These are phyloP conservation scores for Cataglyphis hispanica DNA, from an alignment of 1,140 invertebrate species.

Conservation along the genomic window DNA sequence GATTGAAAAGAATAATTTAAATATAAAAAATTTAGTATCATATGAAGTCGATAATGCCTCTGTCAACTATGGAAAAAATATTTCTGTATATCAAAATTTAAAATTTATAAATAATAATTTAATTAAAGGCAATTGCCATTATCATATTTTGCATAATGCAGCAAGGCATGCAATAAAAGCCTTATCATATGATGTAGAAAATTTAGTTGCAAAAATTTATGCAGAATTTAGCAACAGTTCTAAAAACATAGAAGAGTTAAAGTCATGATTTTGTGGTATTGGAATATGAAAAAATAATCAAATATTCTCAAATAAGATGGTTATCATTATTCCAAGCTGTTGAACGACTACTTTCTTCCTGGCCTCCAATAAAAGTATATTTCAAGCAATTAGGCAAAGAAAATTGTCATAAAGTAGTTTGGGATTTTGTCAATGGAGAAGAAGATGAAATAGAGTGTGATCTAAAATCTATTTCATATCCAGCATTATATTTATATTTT, in stretches of 20 bases:
- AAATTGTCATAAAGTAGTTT: slow-evolving; percentile 53
- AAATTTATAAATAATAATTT: slow-evolving; percentile 55
- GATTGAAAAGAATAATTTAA: background rate
- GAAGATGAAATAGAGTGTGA: slow-evolving; percentile 36
- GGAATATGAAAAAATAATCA: slow-evolving; percentile 20
- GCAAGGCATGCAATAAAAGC: slow-evolving; percentile 53
- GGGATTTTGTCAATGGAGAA: slow-evolving; percentile 53
- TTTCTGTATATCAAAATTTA: slow-evolving; percentile 30
- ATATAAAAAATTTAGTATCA: background rate
- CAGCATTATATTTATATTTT: slow-evolving; percentile 65
- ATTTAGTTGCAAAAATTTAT: slow-evolving; percentile 32
- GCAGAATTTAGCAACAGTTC: background rate
- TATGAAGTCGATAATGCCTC: background rate
- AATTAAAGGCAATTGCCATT: slow-evolving; percentile 72
- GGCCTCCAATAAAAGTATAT: slow-evolving; percentile 45
- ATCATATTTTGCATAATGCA: slow-evolving; percentile 69
- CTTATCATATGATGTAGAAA: slow-evolving; percentile 68
- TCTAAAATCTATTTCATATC: background rate
- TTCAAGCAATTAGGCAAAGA: slow-evolving; percentile 56
- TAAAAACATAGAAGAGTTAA: background rate
- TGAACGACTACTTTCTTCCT: slow-evolving; percentile 54
- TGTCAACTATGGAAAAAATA: background rate
- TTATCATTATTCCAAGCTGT: slow-evolving; percentile 49
- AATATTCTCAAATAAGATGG: slow-evolving; percentile 47
- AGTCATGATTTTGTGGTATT: background rate